A percentile compares a stretch with the other conserved stretches of the same genome.
Evolutionary conservation across 2,797 vertebrate genomes (phyloP).

Genomic region (Falco columbarius): DNA sequence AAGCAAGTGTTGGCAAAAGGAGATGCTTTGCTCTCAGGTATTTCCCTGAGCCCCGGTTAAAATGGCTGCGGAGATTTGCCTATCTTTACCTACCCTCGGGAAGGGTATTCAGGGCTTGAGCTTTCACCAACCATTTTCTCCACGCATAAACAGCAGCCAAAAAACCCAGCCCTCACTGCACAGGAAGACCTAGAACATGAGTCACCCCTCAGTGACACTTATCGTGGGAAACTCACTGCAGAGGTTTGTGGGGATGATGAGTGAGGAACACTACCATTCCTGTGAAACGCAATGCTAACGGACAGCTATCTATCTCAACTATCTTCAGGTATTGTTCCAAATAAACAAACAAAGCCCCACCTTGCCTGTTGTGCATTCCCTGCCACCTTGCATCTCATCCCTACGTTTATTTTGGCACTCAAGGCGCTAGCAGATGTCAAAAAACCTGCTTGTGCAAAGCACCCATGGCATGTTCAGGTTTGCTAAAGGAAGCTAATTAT

Average conservation of each 20-base stretch:
- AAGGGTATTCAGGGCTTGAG: background rate
- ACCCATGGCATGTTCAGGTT: background rate
- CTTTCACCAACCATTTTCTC: background rate
- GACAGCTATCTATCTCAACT: background rate
- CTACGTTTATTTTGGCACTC: constrained; percentile 49
- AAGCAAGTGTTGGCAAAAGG: background rate
- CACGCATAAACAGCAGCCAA: background rate
- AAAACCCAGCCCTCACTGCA: background rate
- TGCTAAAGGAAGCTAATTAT: constrained; percentile 42
- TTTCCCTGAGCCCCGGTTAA: background rate
- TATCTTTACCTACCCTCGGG: background rate
- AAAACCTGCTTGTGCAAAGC: constrained; percentile 40
- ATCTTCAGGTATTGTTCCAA: background rate
- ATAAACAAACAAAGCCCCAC: constrained; percentile 45
- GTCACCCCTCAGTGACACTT: background rate
- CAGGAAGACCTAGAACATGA: background rate
- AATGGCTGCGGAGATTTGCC: background rate
- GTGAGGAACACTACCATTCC: background rate
- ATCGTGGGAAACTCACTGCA: background rate
- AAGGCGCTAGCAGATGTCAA: constrained; percentile 2
- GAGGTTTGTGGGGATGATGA: background rate
- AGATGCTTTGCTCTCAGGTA: background rate
- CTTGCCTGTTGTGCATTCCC: constrained; percentile 18
- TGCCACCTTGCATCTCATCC: constrained; percentile 44
- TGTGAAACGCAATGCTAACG: background rate